phyloP scores from a whole-genome alignment of 35 echinoderm and acorn worm species.

The Apostichopus japonicus region DNA sequence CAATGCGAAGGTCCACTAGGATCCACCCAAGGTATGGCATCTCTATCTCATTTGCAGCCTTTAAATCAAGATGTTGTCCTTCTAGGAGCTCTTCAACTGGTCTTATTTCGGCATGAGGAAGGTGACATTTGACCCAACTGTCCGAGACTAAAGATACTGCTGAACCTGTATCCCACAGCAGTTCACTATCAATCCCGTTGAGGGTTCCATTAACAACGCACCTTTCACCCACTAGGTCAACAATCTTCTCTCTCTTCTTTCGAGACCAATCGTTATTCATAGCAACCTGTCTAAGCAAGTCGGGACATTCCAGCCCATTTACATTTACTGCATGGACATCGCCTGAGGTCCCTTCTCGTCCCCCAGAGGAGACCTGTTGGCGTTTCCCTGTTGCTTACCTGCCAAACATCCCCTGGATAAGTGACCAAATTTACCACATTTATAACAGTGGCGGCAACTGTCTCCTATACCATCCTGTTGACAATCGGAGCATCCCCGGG shows the following conservation, averaged over 20 bases:
- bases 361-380: conserved; percentile 3
- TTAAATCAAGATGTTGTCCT: conserved; percentile 24
- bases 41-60: conserved; percentile 19
- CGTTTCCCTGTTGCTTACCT: conserved; percentile 56
- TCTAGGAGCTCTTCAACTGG: conserved; percentile 20
- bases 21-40: conserved; percentile 51
- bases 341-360: conserved; percentile 22
- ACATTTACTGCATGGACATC: conserved; percentile 1
- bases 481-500: too few species aligned
- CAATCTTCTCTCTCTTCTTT: conserved; percentile 5
- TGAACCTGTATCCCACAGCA: conserved; percentile 76
- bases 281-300: neutral
- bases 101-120: neutral
- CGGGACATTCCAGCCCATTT: neutral
- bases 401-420: conserved; percentile 46
- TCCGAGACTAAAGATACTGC: conserved; percentile 68
- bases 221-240: conserved; percentile 56
- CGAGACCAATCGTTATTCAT: neutral
- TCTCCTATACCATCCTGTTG: neutral
- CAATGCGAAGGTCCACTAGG: neutral
- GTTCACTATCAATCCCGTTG: neutral
- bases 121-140: neutral
- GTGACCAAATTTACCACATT: conserved; percentile 65
- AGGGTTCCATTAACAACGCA: conserved; percentile 54
- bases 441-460: conserved; percentile 62